Conservation (phyloP, 2,797 vertebrate genomes). For the Sandelia bainsii region DNA sequence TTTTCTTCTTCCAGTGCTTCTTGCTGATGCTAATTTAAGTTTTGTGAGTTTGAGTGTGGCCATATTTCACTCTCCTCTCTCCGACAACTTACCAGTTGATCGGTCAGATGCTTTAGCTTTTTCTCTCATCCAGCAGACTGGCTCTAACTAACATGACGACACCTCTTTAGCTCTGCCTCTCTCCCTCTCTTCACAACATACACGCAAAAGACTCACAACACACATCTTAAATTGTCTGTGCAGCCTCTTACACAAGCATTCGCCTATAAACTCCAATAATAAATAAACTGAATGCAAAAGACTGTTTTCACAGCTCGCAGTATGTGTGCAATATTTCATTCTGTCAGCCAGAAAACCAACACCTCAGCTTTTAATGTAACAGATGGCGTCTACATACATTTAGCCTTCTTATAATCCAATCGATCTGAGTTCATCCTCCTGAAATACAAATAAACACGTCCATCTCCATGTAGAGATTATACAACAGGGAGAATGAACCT, state of each 20-base stretch:
- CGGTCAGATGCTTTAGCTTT: constrained; percentile 23
- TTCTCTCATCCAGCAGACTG: too few species aligned
- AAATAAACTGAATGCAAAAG: constrained; percentile 2
- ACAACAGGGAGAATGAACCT: not conserved
- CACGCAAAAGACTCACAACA: constrained; percentile 1
- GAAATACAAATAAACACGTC: constrained; percentile 24
- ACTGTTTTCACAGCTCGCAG: constrained; percentile 14
- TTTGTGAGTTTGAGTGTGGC: not conserved
- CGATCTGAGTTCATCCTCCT: constrained; percentile 45
- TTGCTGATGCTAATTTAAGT: not conserved
- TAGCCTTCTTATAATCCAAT: constrained; percentile 46
- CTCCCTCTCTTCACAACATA: constrained; percentile 7
- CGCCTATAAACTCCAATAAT: not conserved
- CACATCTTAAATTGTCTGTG: not conserved
- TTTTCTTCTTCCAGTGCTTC: not conserved
- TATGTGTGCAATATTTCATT: constrained; percentile 44
- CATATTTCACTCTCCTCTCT: constrained; percentile 19
- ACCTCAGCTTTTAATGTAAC: constrained; percentile 58
- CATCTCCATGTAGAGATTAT: constrained; percentile 2
- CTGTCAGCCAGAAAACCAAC: constrained; percentile 42
- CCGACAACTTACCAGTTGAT: not conserved
- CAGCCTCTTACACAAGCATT: not conserved
- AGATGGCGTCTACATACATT: constrained; percentile 54
- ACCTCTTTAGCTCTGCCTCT: constrained; percentile 15
- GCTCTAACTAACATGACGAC: not conserved